Evolutionary conservation across 1,140 invertebrate species (phyloP), one percentile per base, ranked within the genome.

Genomic region (Drosophila persimilis): DNA sequence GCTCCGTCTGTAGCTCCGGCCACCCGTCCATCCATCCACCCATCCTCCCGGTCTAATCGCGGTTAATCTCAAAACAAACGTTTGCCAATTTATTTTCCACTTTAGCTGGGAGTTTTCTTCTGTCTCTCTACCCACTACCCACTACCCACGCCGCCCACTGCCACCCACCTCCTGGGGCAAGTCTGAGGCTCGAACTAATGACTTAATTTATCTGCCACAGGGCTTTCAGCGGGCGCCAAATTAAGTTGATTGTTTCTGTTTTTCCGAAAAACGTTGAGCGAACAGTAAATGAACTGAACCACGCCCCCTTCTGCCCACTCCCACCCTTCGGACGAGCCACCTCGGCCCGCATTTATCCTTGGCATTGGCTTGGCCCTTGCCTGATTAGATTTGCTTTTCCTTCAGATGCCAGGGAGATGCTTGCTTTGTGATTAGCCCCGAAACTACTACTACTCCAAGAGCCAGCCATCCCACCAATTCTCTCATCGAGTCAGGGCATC

Each of bases 41-140:
- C 52, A 60, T 47, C 64, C 58, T 46, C 64, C 41, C 46, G 66
- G 73, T 80, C 89, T 90, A 90, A 90, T 90, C 89, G 89, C 89
- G 89, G 89, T 90, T 90, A 90, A 90, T 90, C 89, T 90, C 79
- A 84, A 86, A 90, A 90, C 89, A 90, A 90, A 90, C 89, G 89
- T 90, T 90, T 80, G 73, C 79, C 89, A 90, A 90, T 90, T 90
- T 90, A 90, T 90, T 89, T 90, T 90, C 89, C 89, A 90, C 88
- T 90, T 90, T 90, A 56, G 61, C 61, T 39, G 35, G 35, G 50
- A 86, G 77, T 64, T 86, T 86, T 86, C 63, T 51, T 60, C 44
- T 24, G 56, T 46, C 60, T n/a, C n/a, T 26, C 24, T 26, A 26
- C 24, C 24, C 24, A 26, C 24, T 26, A 26, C 24, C 24, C 24